Evolutionary conservation across 2,888 invertebrate species (phyloP), one percentile per base, ranked within the genome.

Genomic region (Papilio elwesi): DNA sequence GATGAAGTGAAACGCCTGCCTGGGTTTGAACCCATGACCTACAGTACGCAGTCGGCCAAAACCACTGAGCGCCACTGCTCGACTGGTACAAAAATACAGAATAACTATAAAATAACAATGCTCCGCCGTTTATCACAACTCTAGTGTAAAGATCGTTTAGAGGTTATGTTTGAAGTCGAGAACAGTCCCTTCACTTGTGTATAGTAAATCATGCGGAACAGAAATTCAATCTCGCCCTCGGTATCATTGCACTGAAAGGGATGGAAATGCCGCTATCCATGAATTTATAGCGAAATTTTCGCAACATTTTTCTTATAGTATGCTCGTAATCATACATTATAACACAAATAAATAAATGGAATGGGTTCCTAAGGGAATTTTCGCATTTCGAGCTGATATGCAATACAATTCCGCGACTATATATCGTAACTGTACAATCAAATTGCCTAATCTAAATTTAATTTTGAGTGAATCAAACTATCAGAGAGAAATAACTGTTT

Each of bases 131-230:
- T 43, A 55, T 68, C 68, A 57, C 48, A 68, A 68, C 15, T 55
- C 43, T 57, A 48, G 68, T 68, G 55, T 48, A 26, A 68, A 68
- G 6, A 67, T 55, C 52, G 55, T 68, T 68, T 48, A 55, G 51
- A 65, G 55, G 55, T 68, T 10, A 55, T 26, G 43, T 68, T 68
- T 57, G 68, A 68, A 68, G 26, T 68, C 55, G 68, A 16, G 16
- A 57, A 68, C 57, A 55, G 65, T 51, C 49, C 68, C 68, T 55
- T 68, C 13, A 57, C 68, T 68, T 68, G 68, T 53, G 68, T 47
- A 47, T 68, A 53, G 55, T 68, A 68, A 68, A 68, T 68, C 68
- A 68, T 26, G 68, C 16, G 68, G 53, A 53, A 68, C 11, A 53
- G 68, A 68, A 68, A 68, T 68, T 68, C 68, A 68, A 68, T 68